These are phyloP conservation scores for Apteryx owenii DNA, from an alignment of 2,113 vertebrate genomes.

Conservation along the genomic window DNA sequence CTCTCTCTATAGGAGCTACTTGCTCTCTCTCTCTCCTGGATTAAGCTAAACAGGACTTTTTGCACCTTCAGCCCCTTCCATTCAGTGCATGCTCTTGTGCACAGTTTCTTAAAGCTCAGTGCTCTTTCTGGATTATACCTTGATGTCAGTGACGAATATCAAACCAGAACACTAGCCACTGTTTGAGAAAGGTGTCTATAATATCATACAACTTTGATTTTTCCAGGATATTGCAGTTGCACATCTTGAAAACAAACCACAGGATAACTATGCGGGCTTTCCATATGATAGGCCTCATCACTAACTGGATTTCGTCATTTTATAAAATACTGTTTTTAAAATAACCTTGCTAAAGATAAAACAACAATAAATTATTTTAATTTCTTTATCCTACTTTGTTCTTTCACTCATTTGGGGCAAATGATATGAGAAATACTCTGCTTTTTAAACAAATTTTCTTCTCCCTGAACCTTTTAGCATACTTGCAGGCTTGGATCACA, in stretches of 20 bases:
- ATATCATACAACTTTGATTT: not conserved
- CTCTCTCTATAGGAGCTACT: accelerated
- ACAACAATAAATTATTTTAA: not conserved
- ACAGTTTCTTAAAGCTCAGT: not conserved
- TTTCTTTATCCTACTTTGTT: not conserved
- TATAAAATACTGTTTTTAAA: not conserved
- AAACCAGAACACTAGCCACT: not conserved
- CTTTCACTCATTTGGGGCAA: not conserved
- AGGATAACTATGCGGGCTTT: not conserved
- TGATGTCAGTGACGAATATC: not conserved
- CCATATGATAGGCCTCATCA: not conserved
- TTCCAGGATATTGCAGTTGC: not conserved
- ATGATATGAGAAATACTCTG: not conserved
- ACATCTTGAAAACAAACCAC: not conserved
- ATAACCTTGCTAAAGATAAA: not conserved
- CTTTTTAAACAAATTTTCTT: not conserved
- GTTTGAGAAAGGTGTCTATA: not conserved
- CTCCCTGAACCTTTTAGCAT: not conserved
- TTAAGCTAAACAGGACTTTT: not conserved
- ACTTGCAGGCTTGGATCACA: constrained; percentile 25
- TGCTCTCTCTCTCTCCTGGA: not conserved
- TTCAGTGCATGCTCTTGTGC: accelerated
- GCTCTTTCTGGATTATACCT: not conserved
- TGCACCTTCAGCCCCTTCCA: not conserved
- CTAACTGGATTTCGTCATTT: not conserved